Evolutionary conservation across 2,113 vertebrate genomes (phyloP), one percentile per base, ranked within the genome.

Genomic region (Herpetotheres cachinnans): DNA sequence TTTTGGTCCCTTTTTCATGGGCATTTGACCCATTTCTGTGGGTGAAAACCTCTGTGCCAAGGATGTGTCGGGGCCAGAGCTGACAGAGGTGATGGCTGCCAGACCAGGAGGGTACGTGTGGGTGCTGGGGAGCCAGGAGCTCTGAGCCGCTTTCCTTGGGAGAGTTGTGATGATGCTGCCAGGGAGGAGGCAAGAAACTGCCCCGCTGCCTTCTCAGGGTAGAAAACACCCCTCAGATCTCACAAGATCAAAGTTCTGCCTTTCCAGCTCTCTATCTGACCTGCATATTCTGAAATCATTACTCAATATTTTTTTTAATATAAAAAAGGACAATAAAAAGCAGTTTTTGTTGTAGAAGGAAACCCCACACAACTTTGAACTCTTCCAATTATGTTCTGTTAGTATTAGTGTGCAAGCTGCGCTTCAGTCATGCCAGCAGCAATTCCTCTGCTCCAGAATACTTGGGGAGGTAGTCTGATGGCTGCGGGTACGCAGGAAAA

Each of bases 61-160:
- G 49, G 40, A 18, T 34, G 19, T 13, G 19, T 13, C 1, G 4
- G 29, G 21, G 25, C 46, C 13, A 6, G 40, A 72, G 46, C 13
- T 4, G 36, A 24, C 22, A 34, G 4, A 26, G 67, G 47, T 34
- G 72, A 44, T 3, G 5, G 16, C n/a, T 8, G 4, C 50, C n/a
- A 58, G 32, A 30, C 25, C 24, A 22, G 30, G 16, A 10, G 29
- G 19, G 19, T 4, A 5, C 1, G 3, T 5, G 67, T 44, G 62
- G 34, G 46, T 26, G 3, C 19, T 4, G 7, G 42, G 36, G 30
- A 13, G 34, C 18, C 1, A 20, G 19, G 29, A 63, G 27, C 3
- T 3, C 25, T 44, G 42, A 59, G 38, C 9, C 0, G 2, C 30
- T 44, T 16, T 11, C 2, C 0, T 11, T 13, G 20, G 34, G 61